Conservation (phyloP, 2,113 vertebrate genomes). For the Phaetusa simplex region DNA sequence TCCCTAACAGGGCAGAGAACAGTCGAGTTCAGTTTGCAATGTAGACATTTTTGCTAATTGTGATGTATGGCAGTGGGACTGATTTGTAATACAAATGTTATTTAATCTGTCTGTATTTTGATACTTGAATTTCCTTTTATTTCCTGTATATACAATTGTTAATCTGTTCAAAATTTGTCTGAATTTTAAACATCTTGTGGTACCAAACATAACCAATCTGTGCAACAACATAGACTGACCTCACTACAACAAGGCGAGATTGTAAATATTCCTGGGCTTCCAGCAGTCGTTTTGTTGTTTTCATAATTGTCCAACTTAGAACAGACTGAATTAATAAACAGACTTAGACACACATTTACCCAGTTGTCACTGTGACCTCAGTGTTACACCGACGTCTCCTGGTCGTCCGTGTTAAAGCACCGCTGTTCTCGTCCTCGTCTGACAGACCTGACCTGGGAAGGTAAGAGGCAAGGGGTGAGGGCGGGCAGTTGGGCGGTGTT, state of each 20-base stretch:
- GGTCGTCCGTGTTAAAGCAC: not conserved
- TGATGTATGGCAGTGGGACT: conserved; percentile 79
- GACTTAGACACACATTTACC: conserved; percentile 44
- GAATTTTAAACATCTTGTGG: conserved; percentile 84
- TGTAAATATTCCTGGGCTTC: conserved; percentile 94
- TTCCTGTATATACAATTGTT: conserved; percentile 88
- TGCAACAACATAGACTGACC: conserved; percentile 80
- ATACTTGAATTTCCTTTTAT: conserved; percentile 96
- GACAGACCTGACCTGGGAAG: not conserved
- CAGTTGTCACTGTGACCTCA: not conserved
- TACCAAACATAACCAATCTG: conserved; percentile 81
- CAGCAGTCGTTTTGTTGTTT: conserved; percentile 92
- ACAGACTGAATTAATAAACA: conserved; percentile 86
- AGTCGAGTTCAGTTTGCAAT: conserved; percentile 73
- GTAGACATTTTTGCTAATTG: conserved; percentile 80
- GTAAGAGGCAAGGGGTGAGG: not conserved
- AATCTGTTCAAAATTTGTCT: conserved; percentile 79
- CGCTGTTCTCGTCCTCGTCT: not conserved
- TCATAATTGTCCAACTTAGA: conserved; percentile 89
- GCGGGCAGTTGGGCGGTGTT: accelerated
- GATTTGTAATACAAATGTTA: conserved; percentile 86
- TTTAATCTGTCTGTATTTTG: conserved; percentile 97
- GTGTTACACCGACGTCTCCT: not conserved
- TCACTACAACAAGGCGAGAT: conserved; percentile 82
- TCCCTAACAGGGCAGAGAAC: conserved; percentile 28